phyloP scores from a whole-genome alignment of 2,888 invertebrate species.

The Nymphalis urticae region DNA sequence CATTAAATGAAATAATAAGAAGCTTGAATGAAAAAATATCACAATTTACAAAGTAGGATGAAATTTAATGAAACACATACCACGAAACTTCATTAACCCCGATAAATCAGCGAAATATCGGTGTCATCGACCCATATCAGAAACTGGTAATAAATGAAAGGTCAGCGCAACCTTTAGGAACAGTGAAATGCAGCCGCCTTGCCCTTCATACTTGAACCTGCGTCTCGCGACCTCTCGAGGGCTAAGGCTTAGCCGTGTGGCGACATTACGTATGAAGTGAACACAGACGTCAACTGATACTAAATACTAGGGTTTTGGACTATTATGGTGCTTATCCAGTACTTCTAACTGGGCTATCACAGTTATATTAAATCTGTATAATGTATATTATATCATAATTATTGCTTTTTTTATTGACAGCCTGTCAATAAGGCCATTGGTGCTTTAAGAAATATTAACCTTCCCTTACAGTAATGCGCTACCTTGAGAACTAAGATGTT shows the following conservation, averaged over 20 bases:
- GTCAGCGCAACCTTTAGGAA: slow-evolving; percentile 26
- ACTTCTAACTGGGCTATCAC: too few relatives aligned
- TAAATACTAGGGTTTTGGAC: too few relatives aligned
- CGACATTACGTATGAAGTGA: neutral
- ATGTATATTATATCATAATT: neutral
- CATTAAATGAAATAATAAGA: too few relatives aligned
- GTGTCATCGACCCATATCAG: slow-evolving; percentile 19
- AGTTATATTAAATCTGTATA: too few relatives aligned
- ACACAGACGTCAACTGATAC: too few relatives aligned
- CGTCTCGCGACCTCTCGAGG: slow-evolving; percentile 3
- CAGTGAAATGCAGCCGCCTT: slow-evolving; percentile 23
- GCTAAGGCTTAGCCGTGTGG: neutral
- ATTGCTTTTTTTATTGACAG: neutral
- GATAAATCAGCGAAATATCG: slow-evolving; percentile 22
- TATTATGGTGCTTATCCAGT: neutral
- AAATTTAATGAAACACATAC: slow-evolving; percentile 3
- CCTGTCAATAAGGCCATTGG: too few relatives aligned
- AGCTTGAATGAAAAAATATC: too few relatives aligned
- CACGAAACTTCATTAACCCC: slow-evolving; percentile 20
- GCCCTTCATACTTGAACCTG: slow-evolving; percentile 33
- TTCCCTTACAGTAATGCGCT: too few relatives aligned
- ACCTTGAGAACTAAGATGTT: too few relatives aligned
- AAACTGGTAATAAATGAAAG: slow-evolving; percentile 27
- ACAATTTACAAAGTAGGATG: neutral
- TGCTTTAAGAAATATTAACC: too few relatives aligned